Conservation (phyloP, 2,888 invertebrate genomes). For the Sesia apiformis region DNA sequence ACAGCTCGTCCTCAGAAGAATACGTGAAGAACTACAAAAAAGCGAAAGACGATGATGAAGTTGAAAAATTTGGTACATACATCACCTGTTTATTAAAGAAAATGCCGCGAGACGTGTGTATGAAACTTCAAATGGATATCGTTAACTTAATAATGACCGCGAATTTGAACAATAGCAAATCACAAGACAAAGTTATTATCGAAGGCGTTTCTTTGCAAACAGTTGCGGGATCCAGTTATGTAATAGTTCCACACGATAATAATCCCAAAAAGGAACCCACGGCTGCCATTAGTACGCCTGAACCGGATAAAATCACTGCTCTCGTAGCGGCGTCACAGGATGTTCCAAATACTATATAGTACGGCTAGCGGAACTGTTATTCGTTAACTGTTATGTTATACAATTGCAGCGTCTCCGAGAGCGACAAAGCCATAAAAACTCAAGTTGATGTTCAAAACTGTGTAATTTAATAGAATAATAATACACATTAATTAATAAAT, state of each 20-base stretch:
- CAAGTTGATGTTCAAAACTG: too few species aligned
- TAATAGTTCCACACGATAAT: neutral
- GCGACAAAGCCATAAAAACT: too few species aligned
- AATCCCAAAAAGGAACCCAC: too few species aligned
- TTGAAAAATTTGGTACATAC: constrained; percentile 36
- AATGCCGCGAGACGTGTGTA: constrained; percentile 24
- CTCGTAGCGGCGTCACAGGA: too few species aligned
- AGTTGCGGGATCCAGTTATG: neutral
- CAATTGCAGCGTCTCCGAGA: too few species aligned
- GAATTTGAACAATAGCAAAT: constrained; percentile 13
- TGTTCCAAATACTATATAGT: too few species aligned
- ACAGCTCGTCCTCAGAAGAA: neutral
- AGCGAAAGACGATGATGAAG: constrained; percentile 19
- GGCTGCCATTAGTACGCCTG: too few species aligned
- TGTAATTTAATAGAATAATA: too few species aligned
- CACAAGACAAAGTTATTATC: neutral
- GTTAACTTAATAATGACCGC: constrained; percentile 39
- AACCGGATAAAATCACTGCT: too few species aligned
- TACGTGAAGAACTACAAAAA: constrained; percentile 1
- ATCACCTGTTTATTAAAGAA: constrained; percentile 34
- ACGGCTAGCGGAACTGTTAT: too few species aligned
- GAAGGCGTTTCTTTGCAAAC: neutral
- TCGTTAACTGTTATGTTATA: too few species aligned
- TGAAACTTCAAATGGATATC: constrained; percentile 41
- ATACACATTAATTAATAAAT: too few species aligned